phyloP scores from a whole-genome alignment of 35 echinoderm and acorn worm genomes.

The Stichopus chloronotus region DNA sequence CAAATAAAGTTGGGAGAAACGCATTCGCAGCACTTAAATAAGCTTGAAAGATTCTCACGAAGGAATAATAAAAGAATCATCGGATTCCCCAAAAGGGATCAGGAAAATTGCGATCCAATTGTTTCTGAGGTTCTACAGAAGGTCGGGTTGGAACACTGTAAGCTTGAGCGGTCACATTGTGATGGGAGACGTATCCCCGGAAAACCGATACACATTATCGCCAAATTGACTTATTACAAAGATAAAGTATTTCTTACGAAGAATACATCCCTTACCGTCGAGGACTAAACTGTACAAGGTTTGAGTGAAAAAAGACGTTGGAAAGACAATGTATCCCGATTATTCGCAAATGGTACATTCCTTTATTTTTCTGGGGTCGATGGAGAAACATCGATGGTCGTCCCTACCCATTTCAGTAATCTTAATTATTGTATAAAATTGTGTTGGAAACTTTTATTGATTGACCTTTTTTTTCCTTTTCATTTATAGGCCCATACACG shows the following conservation, averaged over 20 bases:
- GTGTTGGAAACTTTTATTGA: no score
- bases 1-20: not conserved
- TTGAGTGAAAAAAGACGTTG: not conserved
- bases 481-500: no score
- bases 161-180: no score
- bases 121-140: no score
- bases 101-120: not conserved
- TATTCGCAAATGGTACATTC: conserved; percentile 3
- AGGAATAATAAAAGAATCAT: no score
- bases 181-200: no score
- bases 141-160: no score
- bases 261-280: not conserved
- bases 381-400: no score
- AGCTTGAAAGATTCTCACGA: not conserved
- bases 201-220: not conserved
- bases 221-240: conserved; percentile 7
- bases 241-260: conserved; percentile 6
- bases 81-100: not conserved
- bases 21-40: not conserved
- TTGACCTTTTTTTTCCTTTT: no score
- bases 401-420: no score
- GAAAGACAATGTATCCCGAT: not conserved
- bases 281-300: not conserved
- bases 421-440: no score
- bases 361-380: not conserved